phyloP scores from a whole-genome alignment of 2,797 vertebrate species.

The Rhinella marina region DNA sequence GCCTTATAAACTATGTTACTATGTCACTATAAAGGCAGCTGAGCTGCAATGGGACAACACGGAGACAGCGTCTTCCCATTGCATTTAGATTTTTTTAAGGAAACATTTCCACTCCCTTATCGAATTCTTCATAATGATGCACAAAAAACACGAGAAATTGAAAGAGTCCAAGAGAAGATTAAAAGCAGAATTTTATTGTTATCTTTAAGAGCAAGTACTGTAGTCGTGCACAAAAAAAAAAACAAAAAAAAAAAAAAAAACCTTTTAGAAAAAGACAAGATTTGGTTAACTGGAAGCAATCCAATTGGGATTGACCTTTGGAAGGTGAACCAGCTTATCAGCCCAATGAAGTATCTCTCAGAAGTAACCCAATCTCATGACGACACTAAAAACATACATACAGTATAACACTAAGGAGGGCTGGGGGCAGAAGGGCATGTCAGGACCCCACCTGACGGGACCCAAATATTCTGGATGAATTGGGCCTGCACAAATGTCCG shows the following conservation, averaged over 20 bases:
- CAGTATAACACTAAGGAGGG: not conserved
- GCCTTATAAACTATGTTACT: too few relatives aligned
- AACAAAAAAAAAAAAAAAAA: constrained; percentile 19
- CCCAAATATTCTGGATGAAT: not conserved
- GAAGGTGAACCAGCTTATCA: constrained; percentile 18
- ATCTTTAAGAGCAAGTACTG: constrained; percentile 61
- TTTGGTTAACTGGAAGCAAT: constrained; percentile 55
- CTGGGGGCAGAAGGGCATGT: not conserved
- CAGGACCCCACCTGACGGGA: not conserved
- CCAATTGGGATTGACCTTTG: constrained; percentile 51
- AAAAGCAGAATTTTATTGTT: constrained; percentile 62
- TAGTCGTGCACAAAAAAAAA: constrained; percentile 61
- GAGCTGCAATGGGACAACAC: too few relatives aligned
- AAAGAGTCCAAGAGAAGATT: constrained; percentile 31
- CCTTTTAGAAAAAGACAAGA: constrained; percentile 43
- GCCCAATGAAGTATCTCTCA: constrained; percentile 52
- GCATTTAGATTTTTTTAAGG: too few relatives aligned
- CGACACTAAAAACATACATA: constrained; percentile 52
- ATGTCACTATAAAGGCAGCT: too few relatives aligned
- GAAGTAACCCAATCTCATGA: constrained; percentile 49
- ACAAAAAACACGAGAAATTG: not conserved
- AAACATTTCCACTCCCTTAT: too few relatives aligned
- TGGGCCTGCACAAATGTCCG: not conserved
- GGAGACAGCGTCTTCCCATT: too few relatives aligned
- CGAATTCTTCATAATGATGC: too few relatives aligned